phyloP scores from a whole-genome alignment of 1,140 invertebrate genomes.

The Bathynomus jamesi region DNA sequence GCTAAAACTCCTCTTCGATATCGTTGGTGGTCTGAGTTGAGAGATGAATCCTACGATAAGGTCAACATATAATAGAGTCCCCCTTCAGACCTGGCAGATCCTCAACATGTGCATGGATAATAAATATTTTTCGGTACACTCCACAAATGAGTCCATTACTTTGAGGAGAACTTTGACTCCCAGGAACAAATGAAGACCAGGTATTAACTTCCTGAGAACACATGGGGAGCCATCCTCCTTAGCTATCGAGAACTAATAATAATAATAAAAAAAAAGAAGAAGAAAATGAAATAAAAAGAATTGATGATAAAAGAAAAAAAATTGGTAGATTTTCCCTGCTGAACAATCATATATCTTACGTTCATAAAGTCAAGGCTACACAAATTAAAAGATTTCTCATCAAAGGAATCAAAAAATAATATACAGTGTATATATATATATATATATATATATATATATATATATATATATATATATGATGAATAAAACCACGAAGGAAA shows the following conservation, averaged over 20 bases:
- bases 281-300: not conserved
- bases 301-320: not conserved
- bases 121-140: not conserved
- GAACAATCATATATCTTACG: no score
- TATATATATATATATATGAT: slow-evolving; percentile 1
- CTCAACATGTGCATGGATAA: not conserved
- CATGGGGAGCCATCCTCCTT: not conserved
- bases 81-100: not conserved
- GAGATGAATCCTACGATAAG: not conserved
- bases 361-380: no score
- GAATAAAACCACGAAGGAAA: no score
- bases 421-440: slow-evolving; percentile 1
- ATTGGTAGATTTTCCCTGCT: no score
- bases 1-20: not conserved
- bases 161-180: not conserved
- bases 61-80: not conserved
- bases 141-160: not conserved
- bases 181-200: not conserved
- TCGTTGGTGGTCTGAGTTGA: not conserved
- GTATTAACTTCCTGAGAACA: not conserved
- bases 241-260: not conserved
- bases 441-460: slow-evolving; percentile 2
- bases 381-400: no score
- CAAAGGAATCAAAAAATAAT: no score
- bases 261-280: not conserved